Evolutionary conservation across 2,797 vertebrate species (phyloP).

Genomic region (Moxostoma hubbsi): DNA sequence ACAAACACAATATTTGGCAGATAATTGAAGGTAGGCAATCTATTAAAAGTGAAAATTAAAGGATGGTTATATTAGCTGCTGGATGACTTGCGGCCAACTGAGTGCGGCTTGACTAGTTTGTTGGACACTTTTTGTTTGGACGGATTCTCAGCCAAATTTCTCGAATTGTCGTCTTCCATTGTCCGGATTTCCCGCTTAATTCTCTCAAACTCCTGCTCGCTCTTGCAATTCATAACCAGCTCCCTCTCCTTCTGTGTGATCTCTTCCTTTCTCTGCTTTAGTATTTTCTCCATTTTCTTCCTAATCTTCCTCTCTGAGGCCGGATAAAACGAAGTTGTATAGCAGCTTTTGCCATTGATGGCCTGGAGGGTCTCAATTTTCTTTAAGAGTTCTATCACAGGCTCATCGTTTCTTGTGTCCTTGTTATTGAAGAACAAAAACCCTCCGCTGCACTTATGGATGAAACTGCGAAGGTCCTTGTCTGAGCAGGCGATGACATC

Average conservation of each 20-base stretch:
- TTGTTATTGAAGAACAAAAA: conserved; percentile 72
- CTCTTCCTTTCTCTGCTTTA: conserved; percentile 38
- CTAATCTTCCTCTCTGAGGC: conserved; percentile 57
- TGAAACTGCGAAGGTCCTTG: conserved; percentile 60
- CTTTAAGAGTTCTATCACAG: conserved; percentile 60
- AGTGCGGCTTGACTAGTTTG: background rate
- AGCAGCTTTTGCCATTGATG: conserved; percentile 64
- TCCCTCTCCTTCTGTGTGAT: conserved; percentile 49
- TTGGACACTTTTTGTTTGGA: background rate
- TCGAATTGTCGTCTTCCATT: conserved; percentile 54
- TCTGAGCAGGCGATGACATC: conserved; percentile 61
- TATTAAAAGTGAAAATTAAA: too few relatives aligned
- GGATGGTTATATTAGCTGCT: too few relatives aligned
- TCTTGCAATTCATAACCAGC: conserved; percentile 23
- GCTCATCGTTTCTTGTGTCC: conserved; percentile 32
- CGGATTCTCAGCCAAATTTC: conserved; percentile 55
- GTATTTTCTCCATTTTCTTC: conserved; percentile 56
- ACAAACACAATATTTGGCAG: too few relatives aligned
- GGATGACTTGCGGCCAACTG: background rate
- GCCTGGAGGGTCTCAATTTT: conserved; percentile 68
- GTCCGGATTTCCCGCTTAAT: conserved; percentile 57
- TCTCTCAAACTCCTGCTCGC: conserved; percentile 54
- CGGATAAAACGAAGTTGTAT: conserved; percentile 55
- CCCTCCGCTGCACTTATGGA: conserved; percentile 66
- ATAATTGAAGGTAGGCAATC: too few relatives aligned